These are phyloP conservation scores for Rhogogaster chlorosoma DNA, from an alignment of 2,888 invertebrate species.

Conservation along the genomic window DNA sequence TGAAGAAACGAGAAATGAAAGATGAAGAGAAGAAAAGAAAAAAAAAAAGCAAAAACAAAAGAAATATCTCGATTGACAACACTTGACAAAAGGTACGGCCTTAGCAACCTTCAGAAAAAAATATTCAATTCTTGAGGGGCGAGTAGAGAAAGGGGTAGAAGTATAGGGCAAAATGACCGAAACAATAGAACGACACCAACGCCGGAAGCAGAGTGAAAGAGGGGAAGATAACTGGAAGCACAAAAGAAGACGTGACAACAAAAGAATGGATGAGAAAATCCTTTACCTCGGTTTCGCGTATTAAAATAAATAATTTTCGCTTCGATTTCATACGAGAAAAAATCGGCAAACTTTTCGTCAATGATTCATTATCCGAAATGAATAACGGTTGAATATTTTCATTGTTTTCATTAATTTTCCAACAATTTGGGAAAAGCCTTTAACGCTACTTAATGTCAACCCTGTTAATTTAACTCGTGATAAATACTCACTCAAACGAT, in stretches of 20 bases:
- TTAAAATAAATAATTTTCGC: conserved; percentile 32
- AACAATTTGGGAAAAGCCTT: background rate
- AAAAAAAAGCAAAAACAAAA: background rate
- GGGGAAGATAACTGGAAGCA: conserved; percentile 35
- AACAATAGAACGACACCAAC: conserved; percentile 29
- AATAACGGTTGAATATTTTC: background rate
- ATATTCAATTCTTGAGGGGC: conserved; percentile 31
- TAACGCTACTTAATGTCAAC: background rate
- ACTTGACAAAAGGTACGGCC: conserved; percentile 42
- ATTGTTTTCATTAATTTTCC: background rate
- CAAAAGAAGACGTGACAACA: conserved; percentile 42
- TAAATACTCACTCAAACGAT: background rate
- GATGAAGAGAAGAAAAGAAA: background rate
- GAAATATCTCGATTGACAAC: conserved; percentile 20
- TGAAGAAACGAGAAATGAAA: background rate
- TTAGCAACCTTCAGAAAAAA: background rate
- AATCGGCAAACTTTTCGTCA: background rate
- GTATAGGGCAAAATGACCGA: conserved; percentile 20
- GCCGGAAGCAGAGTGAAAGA: conserved; percentile 24
- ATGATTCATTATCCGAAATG: background rate
- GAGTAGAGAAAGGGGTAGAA: background rate
- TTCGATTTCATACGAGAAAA: background rate
- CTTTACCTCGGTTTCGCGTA: conserved; percentile 10
- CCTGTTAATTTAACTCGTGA: background rate
- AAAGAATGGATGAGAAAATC: conserved; percentile 31